These are phyloP conservation scores for Pherbina coryleti DNA, from an alignment of 2,888 invertebrate species.

Conservation along the genomic window DNA sequence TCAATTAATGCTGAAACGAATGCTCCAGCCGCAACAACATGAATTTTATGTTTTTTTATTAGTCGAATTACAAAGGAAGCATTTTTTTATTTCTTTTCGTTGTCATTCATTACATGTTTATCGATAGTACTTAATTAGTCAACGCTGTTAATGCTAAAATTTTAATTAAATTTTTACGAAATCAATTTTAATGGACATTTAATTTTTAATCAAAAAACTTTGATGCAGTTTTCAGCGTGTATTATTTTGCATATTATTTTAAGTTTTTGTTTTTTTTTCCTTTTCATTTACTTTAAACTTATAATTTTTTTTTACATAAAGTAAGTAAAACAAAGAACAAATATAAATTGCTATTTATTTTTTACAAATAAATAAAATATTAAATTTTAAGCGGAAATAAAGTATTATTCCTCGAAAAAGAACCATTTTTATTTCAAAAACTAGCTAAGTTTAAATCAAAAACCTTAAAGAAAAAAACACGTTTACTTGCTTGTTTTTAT, in stretches of 20 bases:
- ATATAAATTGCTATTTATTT: not conserved
- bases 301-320: conserved; percentile 7
- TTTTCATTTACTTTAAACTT: not conserved
- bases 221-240: not conserved
- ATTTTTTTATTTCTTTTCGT: conserved; percentile 10
- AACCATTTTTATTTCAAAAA: not conserved
- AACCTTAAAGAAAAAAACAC: no score
- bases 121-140: conserved; percentile 35
- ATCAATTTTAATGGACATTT: conserved; percentile 11
- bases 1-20: conserved; percentile 7
- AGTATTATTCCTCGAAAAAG: not conserved
- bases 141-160: not conserved
- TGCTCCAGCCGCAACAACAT: not conserved
- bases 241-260: conserved; percentile 9
- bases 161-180: not conserved
- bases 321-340: conserved; percentile 12
- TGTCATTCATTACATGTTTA: conserved; percentile 3
- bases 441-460: no score
- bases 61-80: conserved; percentile 8
- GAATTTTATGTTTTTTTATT: conserved; percentile 1
- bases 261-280: conserved; percentile 4
- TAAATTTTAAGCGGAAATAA: conserved; percentile 12
- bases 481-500: no score
- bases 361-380: conserved; percentile 25
- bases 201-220: conserved; percentile 18